Evolutionary conservation across 2,888 invertebrate genomes (phyloP).

Genomic region (Hirtodrosophila histrioides): DNA sequence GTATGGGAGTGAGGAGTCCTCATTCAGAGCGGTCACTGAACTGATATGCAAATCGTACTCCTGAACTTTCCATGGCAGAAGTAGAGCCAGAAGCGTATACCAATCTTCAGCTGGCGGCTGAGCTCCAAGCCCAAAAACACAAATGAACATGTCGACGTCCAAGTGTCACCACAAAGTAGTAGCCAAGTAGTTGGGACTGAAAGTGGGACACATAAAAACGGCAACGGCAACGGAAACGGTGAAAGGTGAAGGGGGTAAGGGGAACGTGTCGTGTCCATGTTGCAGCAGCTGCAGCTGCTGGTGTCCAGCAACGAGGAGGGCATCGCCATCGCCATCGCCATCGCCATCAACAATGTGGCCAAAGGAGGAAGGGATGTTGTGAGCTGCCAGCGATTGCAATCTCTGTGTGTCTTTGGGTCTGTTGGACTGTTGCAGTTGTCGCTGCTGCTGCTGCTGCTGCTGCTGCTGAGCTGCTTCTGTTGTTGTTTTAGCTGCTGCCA

Average conservation of each 20-base stretch:
- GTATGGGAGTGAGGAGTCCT: too few relatives aligned
- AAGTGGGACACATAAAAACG: constrained; percentile 12
- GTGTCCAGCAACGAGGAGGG: constrained; percentile 47
- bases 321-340: constrained; percentile 44
- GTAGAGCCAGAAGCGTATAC: background rate
- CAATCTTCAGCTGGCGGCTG: constrained; percentile 1
- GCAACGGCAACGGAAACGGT: background rate
- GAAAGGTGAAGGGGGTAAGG: constrained; percentile 3
- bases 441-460: constrained; percentile 30
- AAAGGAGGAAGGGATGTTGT: constrained; percentile 44
- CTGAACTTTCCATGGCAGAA: too few relatives aligned
- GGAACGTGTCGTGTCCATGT: constrained; percentile 50
- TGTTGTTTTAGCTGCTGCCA: constrained; percentile 34
- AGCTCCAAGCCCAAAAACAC: constrained; percentile 9
- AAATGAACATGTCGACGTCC: constrained; percentile 74
- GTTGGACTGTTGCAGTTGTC: constrained; percentile 36
- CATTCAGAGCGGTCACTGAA: too few relatives aligned
- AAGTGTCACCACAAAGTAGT: constrained; percentile 69
- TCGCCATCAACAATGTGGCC: constrained; percentile 6
- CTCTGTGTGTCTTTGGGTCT: constrained; percentile 28
- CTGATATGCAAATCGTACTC: too few relatives aligned
- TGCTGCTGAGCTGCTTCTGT: constrained; percentile 29
- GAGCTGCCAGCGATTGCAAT: constrained; percentile 70
- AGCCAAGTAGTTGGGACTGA: constrained; percentile 26
- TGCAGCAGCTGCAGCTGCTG: constrained; percentile 49